Evolutionary conservation across 1,140 invertebrate species (phyloP), one percentile per base, ranked within the genome.

Genomic region (Drosophila yakuba): DNA sequence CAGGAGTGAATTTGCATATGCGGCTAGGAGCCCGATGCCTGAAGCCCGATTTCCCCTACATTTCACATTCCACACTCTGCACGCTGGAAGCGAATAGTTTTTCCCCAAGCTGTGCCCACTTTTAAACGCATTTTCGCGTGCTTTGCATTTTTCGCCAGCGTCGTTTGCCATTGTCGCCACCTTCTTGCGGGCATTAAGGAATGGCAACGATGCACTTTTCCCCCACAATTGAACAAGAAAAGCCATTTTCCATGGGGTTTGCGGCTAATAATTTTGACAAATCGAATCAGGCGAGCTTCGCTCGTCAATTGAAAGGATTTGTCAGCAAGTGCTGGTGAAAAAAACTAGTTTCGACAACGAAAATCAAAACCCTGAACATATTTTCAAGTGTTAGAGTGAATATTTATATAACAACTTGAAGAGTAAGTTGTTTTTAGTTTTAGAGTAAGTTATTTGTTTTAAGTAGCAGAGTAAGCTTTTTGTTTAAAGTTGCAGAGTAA

Each of bases 81-180:
- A 25, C 25, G 4, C 20, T 17, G 12, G 17, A 17, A 8, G 23
- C 68, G 32, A 57, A 75, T 52, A 58, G 69, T 62, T 59, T 14
- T 12, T 36, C 20, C 63, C 28, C 52, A 51, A 75, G 58, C 59
- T 73, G 67, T 63, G 64, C 48, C 48, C 78, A 45, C 69, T 69
- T 50, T 72, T 69, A 81, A 80, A 75, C 55, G 64, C 69, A 82
- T 64, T 82, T 86, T 67, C 68, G 79, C 83, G 85, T 86, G 80
- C 50, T 68, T 78, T 62, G 50, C 60, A 71, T 78, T 68, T 41
- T 61, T 61, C 38, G 51, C 72, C 56, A 44, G 25, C 57, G 50
- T 11, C 32, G 32, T 61, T 63, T 62, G 64, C 50, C 71, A 64
- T 57, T 56, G 59, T 50, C 57, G 67, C 57, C 80, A 74, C 62